A percentile compares a stretch with the other conserved stretches of the same genome.
Evolutionary conservation across 2,888 invertebrate species (phyloP).

Genomic region (Spilarctia lutea): DNA sequence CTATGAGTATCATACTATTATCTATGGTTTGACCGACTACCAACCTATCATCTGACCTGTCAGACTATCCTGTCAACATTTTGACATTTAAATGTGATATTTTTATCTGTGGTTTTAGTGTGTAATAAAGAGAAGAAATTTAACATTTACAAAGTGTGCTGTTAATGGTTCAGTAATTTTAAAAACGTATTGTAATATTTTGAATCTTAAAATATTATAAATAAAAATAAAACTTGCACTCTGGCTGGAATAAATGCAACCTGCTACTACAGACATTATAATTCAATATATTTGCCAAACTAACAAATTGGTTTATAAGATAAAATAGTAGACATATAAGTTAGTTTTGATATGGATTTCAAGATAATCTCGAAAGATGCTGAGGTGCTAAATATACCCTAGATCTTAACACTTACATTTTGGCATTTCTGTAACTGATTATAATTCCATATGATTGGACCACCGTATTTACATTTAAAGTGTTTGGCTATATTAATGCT

Average conservation of each 20-base stretch:
- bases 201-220: conserved; percentile 1
- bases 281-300: conserved; percentile 59
- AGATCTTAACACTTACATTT: conserved; percentile 38
- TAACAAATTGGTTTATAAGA: conserved; percentile 61
- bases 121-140: background rate
- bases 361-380: conserved; percentile 66
- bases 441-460: conserved; percentile 56
- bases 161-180: no score
- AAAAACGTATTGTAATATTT: conserved; percentile 7
- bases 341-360: conserved; percentile 65
- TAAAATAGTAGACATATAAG: conserved; percentile 55
- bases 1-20: background rate
- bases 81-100: background rate
- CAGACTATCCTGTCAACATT: background rate
- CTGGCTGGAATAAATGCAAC: conserved; percentile 1
- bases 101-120: background rate
- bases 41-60: background rate
- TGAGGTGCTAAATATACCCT: conserved; percentile 71
- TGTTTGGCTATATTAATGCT: conserved; percentile 39
- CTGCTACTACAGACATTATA: conserved; percentile 40
- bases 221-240: background rate
- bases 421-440: conserved; percentile 32
- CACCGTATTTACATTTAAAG: conserved; percentile 37
- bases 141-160: background rate
- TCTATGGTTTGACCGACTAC: background rate